Conservation (phyloP, 2,113 vertebrate species). For the Glaucomys volans region DNA sequence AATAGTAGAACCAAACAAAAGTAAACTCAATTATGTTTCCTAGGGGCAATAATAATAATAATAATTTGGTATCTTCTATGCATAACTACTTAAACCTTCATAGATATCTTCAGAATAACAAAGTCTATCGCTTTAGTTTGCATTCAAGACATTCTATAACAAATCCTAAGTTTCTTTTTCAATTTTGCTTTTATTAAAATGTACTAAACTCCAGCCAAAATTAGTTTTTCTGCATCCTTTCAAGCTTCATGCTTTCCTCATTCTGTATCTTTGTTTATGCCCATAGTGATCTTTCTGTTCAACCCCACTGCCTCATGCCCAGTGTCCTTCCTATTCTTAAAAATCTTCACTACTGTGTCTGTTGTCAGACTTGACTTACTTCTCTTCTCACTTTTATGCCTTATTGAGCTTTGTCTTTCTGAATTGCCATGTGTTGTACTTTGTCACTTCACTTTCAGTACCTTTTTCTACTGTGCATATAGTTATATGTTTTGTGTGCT, state of each 20-base stretch:
- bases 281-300: not conserved
- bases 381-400: not conserved
- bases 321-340: not conserved
- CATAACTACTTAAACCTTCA: not conserved
- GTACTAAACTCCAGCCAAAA: not conserved
- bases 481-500: not conserved
- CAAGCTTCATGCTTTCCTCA: not conserved
- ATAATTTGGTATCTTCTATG: not conserved
- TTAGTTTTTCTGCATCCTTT: not conserved
- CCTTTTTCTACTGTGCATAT: not conserved
- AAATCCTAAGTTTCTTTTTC: not conserved
- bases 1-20: not conserved
- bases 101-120: not conserved
- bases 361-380: not conserved
- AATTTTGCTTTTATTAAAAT: slow-evolving; percentile 45
- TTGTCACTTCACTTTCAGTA: not conserved
- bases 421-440: not conserved
- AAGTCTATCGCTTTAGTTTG: not conserved
- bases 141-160: not conserved
- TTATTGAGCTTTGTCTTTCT: slow-evolving; percentile 28
- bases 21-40: not conserved
- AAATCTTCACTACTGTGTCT: not conserved
- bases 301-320: not conserved
- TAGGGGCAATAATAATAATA: not conserved
- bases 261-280: slow-evolving; percentile 9